phyloP scores from a whole-genome alignment of 2,888 invertebrate species.

The Empis livida region DNA sequence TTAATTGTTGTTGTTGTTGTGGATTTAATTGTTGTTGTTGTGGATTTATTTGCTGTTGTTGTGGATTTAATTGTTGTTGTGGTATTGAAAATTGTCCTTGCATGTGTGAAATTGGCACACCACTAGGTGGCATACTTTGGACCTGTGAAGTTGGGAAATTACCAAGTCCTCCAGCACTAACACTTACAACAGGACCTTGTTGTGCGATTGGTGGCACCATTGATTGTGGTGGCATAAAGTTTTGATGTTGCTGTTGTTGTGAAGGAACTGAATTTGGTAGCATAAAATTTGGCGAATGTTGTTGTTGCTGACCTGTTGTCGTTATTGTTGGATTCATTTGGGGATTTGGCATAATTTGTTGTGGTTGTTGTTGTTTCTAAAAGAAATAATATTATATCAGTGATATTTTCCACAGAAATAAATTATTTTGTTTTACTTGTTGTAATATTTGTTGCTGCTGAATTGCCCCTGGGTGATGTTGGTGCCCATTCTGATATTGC shows the following conservation, averaged over 20 bases:
- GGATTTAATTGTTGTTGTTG: slow-evolving; percentile 8
- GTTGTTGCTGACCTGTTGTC: slow-evolving; percentile 2
- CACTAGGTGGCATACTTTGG: slow-evolving; percentile 17
- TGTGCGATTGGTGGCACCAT: too few relatives aligned
- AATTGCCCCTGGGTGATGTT: slow-evolving; percentile 12
- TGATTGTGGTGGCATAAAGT: slow-evolving; percentile 13
- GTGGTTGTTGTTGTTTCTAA: slow-evolving; percentile 13
- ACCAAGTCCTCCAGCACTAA: too few relatives aligned
- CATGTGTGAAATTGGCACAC: slow-evolving; percentile 13
- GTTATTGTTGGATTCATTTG: slow-evolving; percentile 1
- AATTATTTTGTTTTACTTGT: slow-evolving; percentile 1
- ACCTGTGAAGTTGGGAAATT: neutral
- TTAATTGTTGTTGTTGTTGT: slow-evolving; percentile 9
- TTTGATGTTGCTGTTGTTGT: slow-evolving; percentile 10
- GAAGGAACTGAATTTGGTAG: neutral
- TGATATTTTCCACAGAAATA: too few relatives aligned
- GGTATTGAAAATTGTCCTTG: neutral
- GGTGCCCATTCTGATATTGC: slow-evolving; percentile 29
- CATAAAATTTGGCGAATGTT: slow-evolving; percentile 4
- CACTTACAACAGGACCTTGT: too few relatives aligned
- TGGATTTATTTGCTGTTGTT: slow-evolving; percentile 6
- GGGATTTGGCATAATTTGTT: slow-evolving; percentile 5
- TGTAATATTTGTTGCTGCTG: slow-evolving; percentile 10
- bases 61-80: slow-evolving; percentile 6
- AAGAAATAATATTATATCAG: slow-evolving; percentile 13